A percentile compares a stretch with the other conserved stretches of the same genome.
phyloP scores from a whole-genome alignment of 2,113 vertebrate genomes.

The Festucalex cinctus region DNA sequence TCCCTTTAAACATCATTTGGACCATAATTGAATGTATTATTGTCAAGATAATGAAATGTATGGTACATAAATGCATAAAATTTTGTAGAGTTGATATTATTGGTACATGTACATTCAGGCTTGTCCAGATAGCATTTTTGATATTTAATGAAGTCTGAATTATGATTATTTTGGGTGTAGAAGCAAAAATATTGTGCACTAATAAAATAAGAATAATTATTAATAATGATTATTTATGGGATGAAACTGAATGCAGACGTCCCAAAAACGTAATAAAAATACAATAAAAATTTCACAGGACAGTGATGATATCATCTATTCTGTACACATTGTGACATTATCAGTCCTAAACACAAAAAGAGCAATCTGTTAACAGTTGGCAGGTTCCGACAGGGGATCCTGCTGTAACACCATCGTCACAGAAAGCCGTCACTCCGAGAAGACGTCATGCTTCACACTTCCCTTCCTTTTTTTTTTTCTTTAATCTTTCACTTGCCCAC shows the following conservation, averaged over 20 bases:
- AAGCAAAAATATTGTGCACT: not conserved
- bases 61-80: not conserved
- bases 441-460: not conserved
- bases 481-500: constrained; percentile 5
- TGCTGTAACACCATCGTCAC: constrained; percentile 22
- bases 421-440: constrained; percentile 10
- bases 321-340: constrained; percentile 12
- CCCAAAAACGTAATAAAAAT: too few species aligned
- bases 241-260: too few species aligned
- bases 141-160: not conserved
- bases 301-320: not conserved
- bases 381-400: constrained; percentile 13
- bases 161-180: not conserved
- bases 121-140: not conserved
- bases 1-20: too few species aligned
- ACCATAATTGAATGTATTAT: not conserved
- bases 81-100: not conserved
- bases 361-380: constrained; percentile 18
- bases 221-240: too few species aligned
- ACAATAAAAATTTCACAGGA: too few species aligned
- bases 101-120: not conserved
- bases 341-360: not conserved
- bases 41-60: not conserved
- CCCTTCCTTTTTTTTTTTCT: constrained; percentile 10
- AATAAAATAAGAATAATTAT: constrained; percentile 12